Evolutionary conservation across 2,113 vertebrate species (phyloP).

Genomic region (Bos taurus): ARS-UCD2.0 NC_037334.1:25042501-25043000

Average conservation of each 20-base stretch:
- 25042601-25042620: not conserved
- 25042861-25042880: too few relatives aligned
- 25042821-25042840: too few relatives aligned
- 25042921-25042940: too few relatives aligned
- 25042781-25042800: not conserved
- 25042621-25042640: not conserved
- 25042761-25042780: not conserved
- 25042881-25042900: too few relatives aligned
- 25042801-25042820: too few relatives aligned
- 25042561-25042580: not conserved
- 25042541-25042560: not conserved
- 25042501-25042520: not conserved
- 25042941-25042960: too few relatives aligned
- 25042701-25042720: not conserved
- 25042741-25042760: not conserved
- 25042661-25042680: not conserved
- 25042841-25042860: too few relatives aligned
- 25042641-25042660: not conserved
- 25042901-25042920: too few relatives aligned
- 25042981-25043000: too few relatives aligned
- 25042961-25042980: too few relatives aligned
- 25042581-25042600: not conserved
- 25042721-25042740: not conserved
- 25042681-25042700: not conserved
- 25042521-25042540: not conserved